Evolutionary conservation across 2,113 vertebrate genomes (phyloP), one percentile per base, ranked within the genome.

Genomic region (Xyliphius kryptos): DNA sequence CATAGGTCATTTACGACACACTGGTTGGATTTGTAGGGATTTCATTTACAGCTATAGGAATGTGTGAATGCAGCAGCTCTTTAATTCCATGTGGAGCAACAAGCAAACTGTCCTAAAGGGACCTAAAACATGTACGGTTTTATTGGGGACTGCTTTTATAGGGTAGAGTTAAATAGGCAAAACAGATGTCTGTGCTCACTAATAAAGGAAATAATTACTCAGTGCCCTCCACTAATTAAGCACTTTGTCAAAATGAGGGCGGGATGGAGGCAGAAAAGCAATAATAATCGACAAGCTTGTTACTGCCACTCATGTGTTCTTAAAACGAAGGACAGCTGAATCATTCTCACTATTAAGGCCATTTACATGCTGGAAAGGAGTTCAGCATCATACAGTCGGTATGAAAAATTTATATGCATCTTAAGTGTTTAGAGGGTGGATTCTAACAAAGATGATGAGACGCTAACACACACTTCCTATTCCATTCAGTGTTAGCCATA

Each of bases 151-250:
- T 54, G 61, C 61, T 63, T 70, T 70, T 70, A 64, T 85, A 85
- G 83, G 79, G 79, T 77, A 77, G 79, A 78, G 84, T 83, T 86
- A 84, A 84, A 84, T 82, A 82, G 80, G 77, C 68, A 71, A 84
- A 87, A 86, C 85, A 88, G 85, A 85, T 87, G 84, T 85, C 81
- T 75, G 57, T 69, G 81, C 80, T 79, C 72, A 74, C 82, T 83
- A 85, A 85, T 83, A 85, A 84, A 86, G 82, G 74, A 84, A 85
- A 84, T 85, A 83, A 86, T 86, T 85, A 85, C 81, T 86, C 79
- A 73, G 73, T 73, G 79, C 74, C 50, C 55, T 63, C 17, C 79
- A 85, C 83, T 86, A 88, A 88, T 88, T 88, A 88, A 87, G 80
- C 70, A 69, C 63, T 81, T 72, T 77, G 80, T 81, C 68, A 74